A percentile compares a stretch with the other conserved stretches of the same genome.
phyloP scores from a whole-genome alignment of 2,797 vertebrate genomes.

The Microctenopoma lineatum region DNA sequence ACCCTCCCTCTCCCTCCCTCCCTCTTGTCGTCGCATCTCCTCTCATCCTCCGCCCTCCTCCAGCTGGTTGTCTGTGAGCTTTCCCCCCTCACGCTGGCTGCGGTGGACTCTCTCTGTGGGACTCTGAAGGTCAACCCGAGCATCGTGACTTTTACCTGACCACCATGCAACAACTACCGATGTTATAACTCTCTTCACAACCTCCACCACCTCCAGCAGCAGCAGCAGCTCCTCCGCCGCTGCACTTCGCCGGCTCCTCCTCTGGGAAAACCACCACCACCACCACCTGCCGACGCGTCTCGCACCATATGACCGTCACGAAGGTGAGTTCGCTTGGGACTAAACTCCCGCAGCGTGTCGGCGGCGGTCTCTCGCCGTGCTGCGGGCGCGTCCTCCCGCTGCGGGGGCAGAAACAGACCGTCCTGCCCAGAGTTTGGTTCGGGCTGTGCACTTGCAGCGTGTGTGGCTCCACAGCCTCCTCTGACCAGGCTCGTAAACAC shows the following conservation, averaged over 20 bases:
- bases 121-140: constrained; percentile 46
- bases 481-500: neutral
- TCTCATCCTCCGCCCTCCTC: constrained; percentile 41
- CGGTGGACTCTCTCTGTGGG: neutral
- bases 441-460: constrained; percentile 16
- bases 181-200: constrained; percentile 34
- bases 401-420: neutral
- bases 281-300: constrained; percentile 71
- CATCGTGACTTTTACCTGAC: constrained; percentile 59
- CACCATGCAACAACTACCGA: constrained; percentile 34
- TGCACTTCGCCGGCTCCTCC: constrained; percentile 24
- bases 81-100: neutral
- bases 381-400: neutral
- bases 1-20: constrained; percentile 29
- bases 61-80: neutral
- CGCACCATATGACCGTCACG: constrained; percentile 74
- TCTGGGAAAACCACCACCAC: constrained; percentile 33
- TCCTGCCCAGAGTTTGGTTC: neutral
- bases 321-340: constrained; percentile 67
- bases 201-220: constrained; percentile 2
- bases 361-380: fast-evolving
- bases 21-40: constrained; percentile 49
- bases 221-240: constrained; percentile 15
- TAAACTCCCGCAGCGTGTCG: fast-evolving
- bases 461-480: constrained; percentile 31